A percentile compares a stretch with the other conserved stretches of the same genome.
These are phyloP conservation scores for Amphibalanus amphitrite DNA, from an alignment of 1,140 invertebrate species.

Conservation along the genomic window DNA sequence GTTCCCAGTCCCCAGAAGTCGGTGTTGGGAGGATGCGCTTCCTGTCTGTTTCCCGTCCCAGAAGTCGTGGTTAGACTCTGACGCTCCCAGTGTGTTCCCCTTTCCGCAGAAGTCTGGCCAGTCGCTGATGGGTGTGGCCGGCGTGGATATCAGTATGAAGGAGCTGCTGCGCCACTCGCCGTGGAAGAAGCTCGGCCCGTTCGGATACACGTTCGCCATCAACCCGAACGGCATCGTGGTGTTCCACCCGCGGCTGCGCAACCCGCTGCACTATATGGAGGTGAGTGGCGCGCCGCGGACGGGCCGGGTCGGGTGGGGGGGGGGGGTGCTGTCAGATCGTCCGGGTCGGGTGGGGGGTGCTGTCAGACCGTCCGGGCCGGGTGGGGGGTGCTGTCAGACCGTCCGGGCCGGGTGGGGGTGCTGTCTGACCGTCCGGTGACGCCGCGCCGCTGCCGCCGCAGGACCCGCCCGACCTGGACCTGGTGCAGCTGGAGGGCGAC, in stretches of 20 bases:
- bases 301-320: background rate
- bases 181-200: constrained; percentile 27
- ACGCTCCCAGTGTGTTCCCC: too few species aligned
- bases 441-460: constrained; percentile 13
- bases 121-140: constrained; percentile 31
- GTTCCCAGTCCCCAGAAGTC: too few species aligned
- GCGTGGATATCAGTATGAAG: constrained; percentile 30
- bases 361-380: too few species aligned
- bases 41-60: too few species aligned
- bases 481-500: constrained; percentile 27
- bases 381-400: too few species aligned
- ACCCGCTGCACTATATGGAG: constrained; percentile 20
- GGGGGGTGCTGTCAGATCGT: too few species aligned
- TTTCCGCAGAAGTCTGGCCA: too few species aligned
- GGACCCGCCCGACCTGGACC: constrained; percentile 29
- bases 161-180: constrained; percentile 25
- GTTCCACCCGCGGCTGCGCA: constrained; percentile 31
- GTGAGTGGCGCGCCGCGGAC: constrained; percentile 11
- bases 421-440: background rate
- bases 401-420: too few species aligned
- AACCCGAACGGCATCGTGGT: constrained; percentile 34
- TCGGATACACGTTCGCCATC: constrained; percentile 32
- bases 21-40: too few species aligned
- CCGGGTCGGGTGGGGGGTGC: too few species aligned
- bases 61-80: too few species aligned